These are phyloP conservation scores for Tenebrosternarchus preto DNA, from an alignment of 2,113 vertebrate genomes.

Conservation along the genomic window DNA sequence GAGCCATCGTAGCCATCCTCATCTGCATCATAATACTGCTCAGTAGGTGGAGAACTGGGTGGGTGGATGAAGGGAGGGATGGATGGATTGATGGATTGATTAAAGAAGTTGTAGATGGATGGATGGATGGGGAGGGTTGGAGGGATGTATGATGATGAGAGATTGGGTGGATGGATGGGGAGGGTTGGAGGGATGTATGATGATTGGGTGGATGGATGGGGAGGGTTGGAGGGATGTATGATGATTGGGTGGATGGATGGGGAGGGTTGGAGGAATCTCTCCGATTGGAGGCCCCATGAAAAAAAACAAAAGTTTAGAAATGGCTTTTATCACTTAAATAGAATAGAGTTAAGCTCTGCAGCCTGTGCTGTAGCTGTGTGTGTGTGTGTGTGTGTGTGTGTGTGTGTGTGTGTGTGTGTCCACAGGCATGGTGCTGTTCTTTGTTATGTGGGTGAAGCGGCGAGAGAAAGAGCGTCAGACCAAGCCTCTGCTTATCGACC, in stretches of 20 bases:
- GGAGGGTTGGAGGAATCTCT: no score
- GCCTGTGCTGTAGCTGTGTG: neutral
- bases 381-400: neutral
- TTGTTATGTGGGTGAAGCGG: constrained; percentile 92
- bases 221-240: neutral
- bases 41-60: constrained; percentile 75
- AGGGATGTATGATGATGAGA: neutral
- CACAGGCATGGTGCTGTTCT: constrained; percentile 92
- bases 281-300: no score
- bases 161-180: neutral
- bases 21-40: constrained; percentile 93
- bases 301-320: no score
- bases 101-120: neutral
- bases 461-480: constrained; percentile 92
- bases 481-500: constrained; percentile 94
- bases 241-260: neutral
- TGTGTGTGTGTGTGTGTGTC: neutral
- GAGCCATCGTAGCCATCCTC: constrained; percentile 93
- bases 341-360: neutral
- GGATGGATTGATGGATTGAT: neutral
- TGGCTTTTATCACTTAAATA: neutral
- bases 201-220: neutral
- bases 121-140: neutral
- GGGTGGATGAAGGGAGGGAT: neutral
- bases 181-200: neutral